Evolutionary conservation across 2,888 invertebrate genomes (phyloP), one percentile per base, ranked within the genome.

Genomic region (Megamerina dolium): DNA sequence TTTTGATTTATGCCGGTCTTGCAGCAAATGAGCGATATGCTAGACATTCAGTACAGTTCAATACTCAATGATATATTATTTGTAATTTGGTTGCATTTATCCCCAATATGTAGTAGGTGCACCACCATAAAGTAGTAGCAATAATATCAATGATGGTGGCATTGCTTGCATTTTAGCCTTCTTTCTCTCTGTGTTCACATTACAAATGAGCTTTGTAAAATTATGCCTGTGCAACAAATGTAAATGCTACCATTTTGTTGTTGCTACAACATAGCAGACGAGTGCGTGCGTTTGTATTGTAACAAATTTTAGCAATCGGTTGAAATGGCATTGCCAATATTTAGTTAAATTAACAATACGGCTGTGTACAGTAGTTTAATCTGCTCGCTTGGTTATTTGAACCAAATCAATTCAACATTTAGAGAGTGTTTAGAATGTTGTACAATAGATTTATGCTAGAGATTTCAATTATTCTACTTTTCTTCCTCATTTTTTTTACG

Each of bases 171-270:
- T 27, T 29, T 35, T 35, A 13, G n/a, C 17, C n/a, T 4, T 37
- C 37, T 37, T 18, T 20, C 23, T 21, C 37, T 41, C 53, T 51
- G 56, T 55, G 56, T 55, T 51, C 54, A 55, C 55, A 54, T 58
- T 58, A 58, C 57, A 58, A 58, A 58, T 58, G 58, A 56, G 55
- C n/a, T n/a, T 58, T 36, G 37, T 14, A 32, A 26, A 37, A 33
- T 56, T 29, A 13, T 52, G 50, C 52, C 23, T 16, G 20, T 14
- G 17, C 37, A 29, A 13, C 18, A 29, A 19, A 12, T 34, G 20
- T 18, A 14, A 2, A 8, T n/a, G n/a, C n/a, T n/a, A n/a, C n/a
- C n/a, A n/a, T n/a, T 12, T 33, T 33, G 27, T 37, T 14, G 12
- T 19, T 33, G 30, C 37, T 43, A 32, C 37, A 27, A 37, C 42